Evolutionary conservation across 2,888 invertebrate species (phyloP).

Genomic region (Eumacrocentrus americanus): DNA sequence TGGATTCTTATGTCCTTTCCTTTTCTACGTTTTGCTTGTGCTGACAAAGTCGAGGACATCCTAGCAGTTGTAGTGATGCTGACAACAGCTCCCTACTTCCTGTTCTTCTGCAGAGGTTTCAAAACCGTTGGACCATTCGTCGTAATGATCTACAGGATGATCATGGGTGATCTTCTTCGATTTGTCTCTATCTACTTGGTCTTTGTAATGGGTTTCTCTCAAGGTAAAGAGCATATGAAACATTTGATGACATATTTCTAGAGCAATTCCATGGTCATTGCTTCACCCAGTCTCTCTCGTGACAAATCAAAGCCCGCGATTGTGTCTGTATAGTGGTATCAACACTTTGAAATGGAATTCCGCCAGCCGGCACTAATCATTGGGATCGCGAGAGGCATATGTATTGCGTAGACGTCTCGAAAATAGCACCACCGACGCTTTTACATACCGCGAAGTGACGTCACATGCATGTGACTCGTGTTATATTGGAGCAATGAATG

Average conservation of each 20-base stretch:
- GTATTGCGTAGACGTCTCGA: conserved; percentile 1
- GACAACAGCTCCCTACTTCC: conserved; percentile 93
- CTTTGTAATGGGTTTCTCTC: conserved; percentile 97
- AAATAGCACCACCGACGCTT: conserved; percentile 11
- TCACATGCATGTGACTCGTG: not conserved
- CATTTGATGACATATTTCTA: not conserved
- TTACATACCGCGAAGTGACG: not conserved
- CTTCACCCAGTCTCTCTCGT: too few relatives aligned
- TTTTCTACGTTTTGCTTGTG: conserved; percentile 81
- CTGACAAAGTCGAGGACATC: conserved; percentile 87
- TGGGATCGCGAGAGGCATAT: not conserved
- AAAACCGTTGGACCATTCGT: conserved; percentile 99
- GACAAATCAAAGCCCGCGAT: too few relatives aligned
- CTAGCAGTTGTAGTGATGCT: conserved; percentile 93
- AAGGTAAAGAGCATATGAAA: conserved; percentile 77
- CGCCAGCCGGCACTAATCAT: not conserved
- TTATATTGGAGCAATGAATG: not conserved
- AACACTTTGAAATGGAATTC: not conserved
- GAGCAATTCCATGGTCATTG: too few relatives aligned
- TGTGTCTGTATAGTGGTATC: too few relatives aligned
- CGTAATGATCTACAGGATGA: conserved; percentile 99
- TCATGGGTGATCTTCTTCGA: conserved; percentile 92
- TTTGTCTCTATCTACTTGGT: conserved; percentile 97
- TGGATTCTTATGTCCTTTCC: conserved; percentile 86
- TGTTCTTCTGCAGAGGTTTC: conserved; percentile 98